Evolutionary conservation across 2,797 vertebrate genomes (phyloP).

Genomic region (Brachyrhaphis roseni): DNA sequence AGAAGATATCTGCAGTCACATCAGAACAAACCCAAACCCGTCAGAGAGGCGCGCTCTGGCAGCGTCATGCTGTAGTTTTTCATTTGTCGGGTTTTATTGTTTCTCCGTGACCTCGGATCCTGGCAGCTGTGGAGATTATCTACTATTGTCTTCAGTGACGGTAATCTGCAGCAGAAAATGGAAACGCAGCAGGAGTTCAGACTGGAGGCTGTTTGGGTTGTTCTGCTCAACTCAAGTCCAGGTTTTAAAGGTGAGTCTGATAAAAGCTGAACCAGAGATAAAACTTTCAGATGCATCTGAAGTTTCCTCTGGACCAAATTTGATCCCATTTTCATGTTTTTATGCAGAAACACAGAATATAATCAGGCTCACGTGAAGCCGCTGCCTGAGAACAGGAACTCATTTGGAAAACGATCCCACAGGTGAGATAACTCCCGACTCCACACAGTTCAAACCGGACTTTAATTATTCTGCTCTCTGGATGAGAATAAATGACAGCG

Average conservation of each 20-base stretch:
- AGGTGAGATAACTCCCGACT: background rate
- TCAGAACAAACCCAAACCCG: background rate
- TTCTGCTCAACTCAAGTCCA: background rate
- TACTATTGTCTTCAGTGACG: background rate
- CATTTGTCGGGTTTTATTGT: conserved; percentile 3
- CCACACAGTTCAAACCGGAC: background rate
- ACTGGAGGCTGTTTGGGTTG: background rate
- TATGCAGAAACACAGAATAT: conserved; percentile 14
- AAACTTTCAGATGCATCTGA: background rate
- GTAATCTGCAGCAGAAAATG: background rate
- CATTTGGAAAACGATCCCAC: background rate
- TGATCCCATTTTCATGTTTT: conserved; percentile 1
- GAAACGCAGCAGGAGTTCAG: background rate
- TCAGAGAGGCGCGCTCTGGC: background rate
- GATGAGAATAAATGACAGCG: background rate
- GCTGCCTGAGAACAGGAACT: conserved; percentile 15
- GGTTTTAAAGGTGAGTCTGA: background rate
- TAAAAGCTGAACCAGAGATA: background rate
- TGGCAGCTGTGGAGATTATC: background rate
- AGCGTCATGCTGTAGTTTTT: conserved; percentile 3
- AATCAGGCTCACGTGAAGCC: conserved; percentile 33
- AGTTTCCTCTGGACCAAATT: background rate
- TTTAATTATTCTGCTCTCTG: background rate
- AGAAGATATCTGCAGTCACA: conserved; percentile 23
- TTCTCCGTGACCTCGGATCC: background rate